Conservation (phyloP, 2,797 vertebrate species). For the Pseudochaenichthys georgianus region DNA sequence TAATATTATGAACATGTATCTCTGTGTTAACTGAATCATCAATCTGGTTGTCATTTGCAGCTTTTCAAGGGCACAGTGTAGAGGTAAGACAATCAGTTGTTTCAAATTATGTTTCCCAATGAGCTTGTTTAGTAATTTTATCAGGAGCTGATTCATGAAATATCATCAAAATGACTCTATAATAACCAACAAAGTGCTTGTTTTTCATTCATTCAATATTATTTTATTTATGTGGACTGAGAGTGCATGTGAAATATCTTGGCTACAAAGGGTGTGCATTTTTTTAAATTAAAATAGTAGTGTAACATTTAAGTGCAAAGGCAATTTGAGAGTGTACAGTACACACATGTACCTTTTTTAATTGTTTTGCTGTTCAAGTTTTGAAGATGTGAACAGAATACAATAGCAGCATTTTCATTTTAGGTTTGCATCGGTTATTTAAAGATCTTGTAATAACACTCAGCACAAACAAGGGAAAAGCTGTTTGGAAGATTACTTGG, state of each 20-base stretch:
- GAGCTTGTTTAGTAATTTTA: conserved; percentile 59
- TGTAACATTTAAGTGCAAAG: conserved; percentile 6
- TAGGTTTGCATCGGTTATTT: conserved; percentile 4
- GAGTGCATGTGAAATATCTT: conserved; percentile 15
- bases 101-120: conserved; percentile 47
- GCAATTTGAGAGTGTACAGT: background rate
- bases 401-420: background rate
- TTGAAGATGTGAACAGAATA: background rate
- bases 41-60: conserved; percentile 55
- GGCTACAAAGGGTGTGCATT: conserved; percentile 2
- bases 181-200: background rate
- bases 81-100: conserved; percentile 56
- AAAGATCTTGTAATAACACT: conserved; percentile 8
- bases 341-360: background rate
- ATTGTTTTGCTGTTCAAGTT: background rate
- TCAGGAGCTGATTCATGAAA: conserved; percentile 29
- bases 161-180: conserved; percentile 10
- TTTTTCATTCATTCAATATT: conserved; percentile 3
- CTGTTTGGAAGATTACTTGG: conserved; percentile 15
- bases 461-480: conserved; percentile 1
- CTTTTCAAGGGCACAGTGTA: conserved; percentile 47
- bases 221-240: background rate
- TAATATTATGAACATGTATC: conserved; percentile 48
- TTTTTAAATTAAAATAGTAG: background rate
- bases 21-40: conserved; percentile 59